phyloP scores from a whole-genome alignment of 2,113 vertebrate genomes.

The Mastomys natalensis region DNA sequence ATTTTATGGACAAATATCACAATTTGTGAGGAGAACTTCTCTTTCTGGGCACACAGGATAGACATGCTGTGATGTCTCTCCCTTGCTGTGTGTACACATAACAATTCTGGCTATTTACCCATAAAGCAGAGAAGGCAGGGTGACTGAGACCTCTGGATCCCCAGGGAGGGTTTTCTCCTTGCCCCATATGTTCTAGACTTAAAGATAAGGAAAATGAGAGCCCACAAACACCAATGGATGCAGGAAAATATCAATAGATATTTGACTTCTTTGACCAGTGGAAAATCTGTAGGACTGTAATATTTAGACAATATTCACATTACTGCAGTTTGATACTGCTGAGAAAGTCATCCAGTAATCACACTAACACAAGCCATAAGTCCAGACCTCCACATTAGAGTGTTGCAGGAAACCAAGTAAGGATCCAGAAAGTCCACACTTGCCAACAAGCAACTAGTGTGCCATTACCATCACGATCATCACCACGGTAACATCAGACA shows the following conservation, averaged over 20 bases:
- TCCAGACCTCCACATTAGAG: neutral
- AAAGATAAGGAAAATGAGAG: neutral
- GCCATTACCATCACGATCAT: too few species aligned
- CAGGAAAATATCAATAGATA: neutral
- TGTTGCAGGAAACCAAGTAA: neutral
- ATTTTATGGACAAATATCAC: slow-evolving; percentile 14
- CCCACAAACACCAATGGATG: neutral
- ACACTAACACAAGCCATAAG: neutral
- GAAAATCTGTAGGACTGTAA: neutral
- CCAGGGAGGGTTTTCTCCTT: neutral
- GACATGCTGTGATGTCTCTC: neutral
- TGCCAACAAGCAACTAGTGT: rapidly evolving
- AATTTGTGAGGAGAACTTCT: neutral
- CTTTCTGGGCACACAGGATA: neutral
- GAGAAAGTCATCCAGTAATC: neutral
- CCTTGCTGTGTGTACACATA: neutral
- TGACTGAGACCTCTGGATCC: neutral
- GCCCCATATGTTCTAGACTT: neutral
- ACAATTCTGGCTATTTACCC: neutral
- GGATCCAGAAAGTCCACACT: too few species aligned
- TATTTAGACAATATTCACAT: neutral
- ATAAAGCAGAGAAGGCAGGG: neutral
- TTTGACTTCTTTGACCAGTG: neutral
- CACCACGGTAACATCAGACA: neutral
- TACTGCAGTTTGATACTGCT: neutral